These are phyloP conservation scores for Paralichthys olivaceus DNA, from an alignment of 2,113 vertebrate genomes.

Conservation along the genomic window DNA sequence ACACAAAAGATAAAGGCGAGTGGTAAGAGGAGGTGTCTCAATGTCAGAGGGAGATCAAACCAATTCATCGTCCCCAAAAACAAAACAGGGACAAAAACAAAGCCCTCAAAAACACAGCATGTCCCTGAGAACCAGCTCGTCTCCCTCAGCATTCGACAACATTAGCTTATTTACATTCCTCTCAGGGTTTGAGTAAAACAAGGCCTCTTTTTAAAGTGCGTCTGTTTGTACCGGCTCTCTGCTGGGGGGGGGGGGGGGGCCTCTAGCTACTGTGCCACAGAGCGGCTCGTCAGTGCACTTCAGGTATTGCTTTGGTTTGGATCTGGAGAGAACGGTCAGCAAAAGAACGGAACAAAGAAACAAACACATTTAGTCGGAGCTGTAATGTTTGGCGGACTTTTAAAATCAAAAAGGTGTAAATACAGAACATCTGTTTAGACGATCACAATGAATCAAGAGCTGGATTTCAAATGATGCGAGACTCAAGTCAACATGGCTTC, in stretches of 20 bases:
- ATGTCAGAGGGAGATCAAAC: conserved; percentile 10
- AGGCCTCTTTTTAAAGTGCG: conserved; percentile 66
- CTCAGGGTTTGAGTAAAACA: conserved; percentile 36
- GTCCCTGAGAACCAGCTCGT: conserved; percentile 70
- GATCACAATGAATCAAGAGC: not conserved
- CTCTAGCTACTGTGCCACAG: conserved; percentile 34
- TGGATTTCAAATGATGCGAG: not conserved
- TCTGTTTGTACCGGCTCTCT: conserved; percentile 33
- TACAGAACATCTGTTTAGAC: not conserved
- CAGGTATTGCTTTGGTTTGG: conserved; percentile 51
- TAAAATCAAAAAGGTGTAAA: not conserved
- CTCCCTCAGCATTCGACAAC: conserved; percentile 27
- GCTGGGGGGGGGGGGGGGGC: conserved; percentile 21
- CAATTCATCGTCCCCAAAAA: conserved; percentile 3
- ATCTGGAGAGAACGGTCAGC: not conserved
- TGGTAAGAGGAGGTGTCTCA: conserved; percentile 9
- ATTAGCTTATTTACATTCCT: conserved; percentile 31
- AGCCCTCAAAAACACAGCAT: conserved; percentile 48
- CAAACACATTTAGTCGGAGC: not conserved
- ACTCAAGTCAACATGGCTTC: conserved; percentile 1
- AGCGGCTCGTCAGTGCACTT: conserved; percentile 54
- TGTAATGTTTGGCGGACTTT: not conserved
- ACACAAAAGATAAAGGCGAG: not conserved
- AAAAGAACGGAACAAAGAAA: not conserved
- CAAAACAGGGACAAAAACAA: conserved; percentile 22